A percentile compares a stretch with the other conserved stretches of the same genome.
Conservation (phyloP, 2,113 vertebrate species). For the Gobius niger region DNA sequence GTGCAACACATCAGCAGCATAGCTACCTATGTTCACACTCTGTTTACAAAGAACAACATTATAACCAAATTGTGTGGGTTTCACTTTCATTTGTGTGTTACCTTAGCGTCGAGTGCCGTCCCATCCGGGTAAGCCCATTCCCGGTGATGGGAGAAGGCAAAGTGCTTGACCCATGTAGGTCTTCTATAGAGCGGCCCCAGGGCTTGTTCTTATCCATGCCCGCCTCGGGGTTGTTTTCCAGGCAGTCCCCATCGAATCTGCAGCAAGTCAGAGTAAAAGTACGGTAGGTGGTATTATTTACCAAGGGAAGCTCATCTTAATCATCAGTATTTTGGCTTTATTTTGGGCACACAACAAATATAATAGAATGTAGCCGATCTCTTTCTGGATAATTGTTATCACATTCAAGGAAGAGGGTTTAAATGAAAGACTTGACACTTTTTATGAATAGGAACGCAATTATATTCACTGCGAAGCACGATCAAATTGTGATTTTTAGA, state of each 20-base stretch:
- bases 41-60: too few relatives aligned
- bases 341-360: too few relatives aligned
- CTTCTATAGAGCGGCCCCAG: constrained; percentile 96
- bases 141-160: constrained; percentile 84
- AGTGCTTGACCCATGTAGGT: constrained; percentile 86
- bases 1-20: not conserved
- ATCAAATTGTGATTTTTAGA: too few relatives aligned
- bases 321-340: too few relatives aligned
- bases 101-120: constrained; percentile 89
- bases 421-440: too few relatives aligned
- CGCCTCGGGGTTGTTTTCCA: constrained; percentile 88
- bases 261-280: not conserved
- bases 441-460: too few relatives aligned
- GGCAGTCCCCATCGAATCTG: constrained; percentile 92
- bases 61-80: not conserved
- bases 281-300: too few relatives aligned
- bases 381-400: too few relatives aligned
- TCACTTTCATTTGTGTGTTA: constrained; percentile 48
- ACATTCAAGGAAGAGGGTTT: too few relatives aligned
- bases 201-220: constrained; percentile 88
- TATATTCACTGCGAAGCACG: too few relatives aligned
- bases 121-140: constrained; percentile 82
- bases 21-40: not conserved
- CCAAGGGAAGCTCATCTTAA: too few relatives aligned
- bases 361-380: too few relatives aligned